Evolutionary conservation across 2,797 vertebrate genomes (phyloP).

Genomic region (Heterohyrax brucei): DNA sequence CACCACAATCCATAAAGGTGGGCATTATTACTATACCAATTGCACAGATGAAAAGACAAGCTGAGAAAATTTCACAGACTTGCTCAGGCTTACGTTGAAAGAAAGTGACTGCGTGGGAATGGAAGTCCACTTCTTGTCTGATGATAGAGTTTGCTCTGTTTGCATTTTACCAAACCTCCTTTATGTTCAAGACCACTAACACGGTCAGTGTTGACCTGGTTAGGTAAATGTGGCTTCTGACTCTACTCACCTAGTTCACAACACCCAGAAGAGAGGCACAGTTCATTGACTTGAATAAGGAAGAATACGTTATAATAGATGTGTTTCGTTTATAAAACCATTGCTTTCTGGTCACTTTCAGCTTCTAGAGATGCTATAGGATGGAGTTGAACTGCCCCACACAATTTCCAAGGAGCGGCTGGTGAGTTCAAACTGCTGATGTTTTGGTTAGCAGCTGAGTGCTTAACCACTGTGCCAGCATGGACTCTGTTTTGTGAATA

Average conservation of each 20-base stretch:
- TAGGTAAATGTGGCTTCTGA: neutral
- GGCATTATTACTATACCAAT: neutral
- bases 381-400: no score
- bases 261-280: neutral
- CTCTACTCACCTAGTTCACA: neutral
- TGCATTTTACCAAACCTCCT: neutral
- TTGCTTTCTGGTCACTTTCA: no score
- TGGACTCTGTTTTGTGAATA: neutral
- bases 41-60: conserved; percentile 15
- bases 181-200: neutral
- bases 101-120: neutral
- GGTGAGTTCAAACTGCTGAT: no score
- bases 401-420: no score
- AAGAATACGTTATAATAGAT: neutral
- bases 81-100: neutral
- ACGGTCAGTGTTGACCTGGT: neutral
- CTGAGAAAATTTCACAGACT: neutral
- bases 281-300: neutral
- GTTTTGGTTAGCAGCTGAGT: no score
- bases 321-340: neutral
- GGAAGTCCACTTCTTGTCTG: neutral
- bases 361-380: no score
- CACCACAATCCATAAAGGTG: neutral
- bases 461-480: no score
- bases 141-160: neutral